Evolutionary conservation across 2,113 vertebrate genomes (phyloP).

Genomic region (Bostrychus sinensis): DNA sequence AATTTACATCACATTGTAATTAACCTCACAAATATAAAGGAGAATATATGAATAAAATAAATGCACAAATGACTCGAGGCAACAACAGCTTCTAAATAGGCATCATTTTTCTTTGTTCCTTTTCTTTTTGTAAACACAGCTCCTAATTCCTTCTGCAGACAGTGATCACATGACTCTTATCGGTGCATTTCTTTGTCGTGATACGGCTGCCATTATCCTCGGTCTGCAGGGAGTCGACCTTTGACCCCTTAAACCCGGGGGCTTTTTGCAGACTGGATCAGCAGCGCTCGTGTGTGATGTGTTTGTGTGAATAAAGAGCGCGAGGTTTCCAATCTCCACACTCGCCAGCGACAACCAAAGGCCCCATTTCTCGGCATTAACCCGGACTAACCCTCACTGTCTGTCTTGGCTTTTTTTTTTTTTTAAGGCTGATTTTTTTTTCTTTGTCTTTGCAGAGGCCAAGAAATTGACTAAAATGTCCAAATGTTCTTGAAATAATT

Average conservation of each 20-base stretch:
- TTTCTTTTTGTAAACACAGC: too few species aligned
- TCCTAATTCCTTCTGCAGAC: slow-evolving; percentile 5
- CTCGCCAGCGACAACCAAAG: slow-evolving; percentile 11
- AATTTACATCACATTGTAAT: too few species aligned
- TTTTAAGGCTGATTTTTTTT: slow-evolving; percentile 10
- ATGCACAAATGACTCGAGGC: too few species aligned
- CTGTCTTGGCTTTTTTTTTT: background rate
- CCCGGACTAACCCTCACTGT: slow-evolving; percentile 37
- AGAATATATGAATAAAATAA: too few species aligned
- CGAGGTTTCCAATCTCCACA: slow-evolving; percentile 44
- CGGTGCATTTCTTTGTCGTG: slow-evolving; percentile 62
- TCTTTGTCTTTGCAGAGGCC: slow-evolving; percentile 31
- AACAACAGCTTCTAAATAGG: too few species aligned
- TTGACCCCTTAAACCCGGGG: slow-evolving; percentile 60
- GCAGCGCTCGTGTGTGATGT: slow-evolving; percentile 20
- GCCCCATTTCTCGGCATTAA: slow-evolving; percentile 65
- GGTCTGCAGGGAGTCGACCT: slow-evolving; percentile 57
- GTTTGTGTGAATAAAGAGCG: slow-evolving; percentile 35
- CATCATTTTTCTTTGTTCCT: too few species aligned
- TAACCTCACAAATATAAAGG: too few species aligned
- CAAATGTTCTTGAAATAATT: too few species aligned
- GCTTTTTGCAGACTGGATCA: slow-evolving; percentile 46
- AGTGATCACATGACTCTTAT: slow-evolving; percentile 52
- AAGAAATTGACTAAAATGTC: slow-evolving; percentile 22
- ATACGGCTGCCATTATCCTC: slow-evolving; percentile 54